Evolutionary conservation across 2,113 vertebrate species (phyloP).

Genomic region (Aplodontia rufa): DNA sequence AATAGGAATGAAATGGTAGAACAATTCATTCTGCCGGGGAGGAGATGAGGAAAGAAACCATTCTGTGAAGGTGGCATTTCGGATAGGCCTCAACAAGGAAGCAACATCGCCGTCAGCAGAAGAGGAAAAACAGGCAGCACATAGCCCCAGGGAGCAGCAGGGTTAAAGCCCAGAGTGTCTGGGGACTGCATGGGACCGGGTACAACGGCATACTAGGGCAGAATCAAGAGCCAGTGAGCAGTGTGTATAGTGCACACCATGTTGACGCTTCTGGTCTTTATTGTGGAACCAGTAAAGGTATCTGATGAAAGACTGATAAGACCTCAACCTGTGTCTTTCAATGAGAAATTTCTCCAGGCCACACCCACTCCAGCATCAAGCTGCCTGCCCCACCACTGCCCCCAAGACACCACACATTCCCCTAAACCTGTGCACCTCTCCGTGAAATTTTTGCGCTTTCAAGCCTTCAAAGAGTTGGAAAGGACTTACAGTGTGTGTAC

Average conservation of each 20-base stretch:
- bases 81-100: not conserved
- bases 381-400: too few relatives aligned
- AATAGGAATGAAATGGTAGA: not conserved
- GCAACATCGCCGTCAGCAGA: not conserved
- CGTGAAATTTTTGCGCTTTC: not conserved
- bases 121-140: not conserved
- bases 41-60: not conserved
- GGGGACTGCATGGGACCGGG: too few relatives aligned
- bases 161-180: not conserved
- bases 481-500: not conserved
- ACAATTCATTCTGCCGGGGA: not conserved
- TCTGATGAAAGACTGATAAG: not conserved
- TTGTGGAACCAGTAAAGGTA: not conserved
- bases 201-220: accelerated
- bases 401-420: not conserved
- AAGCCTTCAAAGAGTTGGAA: not conserved
- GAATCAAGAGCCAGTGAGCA: not conserved
- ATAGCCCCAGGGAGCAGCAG: not conserved
- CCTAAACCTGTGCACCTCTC: not conserved
- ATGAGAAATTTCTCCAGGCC: not conserved
- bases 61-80: not conserved
- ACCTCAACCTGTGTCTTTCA: not conserved
- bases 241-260: not conserved
- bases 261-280: not conserved
- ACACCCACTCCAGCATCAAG: not conserved